Conservation (phyloP, 2,888 invertebrate genomes). For the Pilophorus perplexus region DNA sequence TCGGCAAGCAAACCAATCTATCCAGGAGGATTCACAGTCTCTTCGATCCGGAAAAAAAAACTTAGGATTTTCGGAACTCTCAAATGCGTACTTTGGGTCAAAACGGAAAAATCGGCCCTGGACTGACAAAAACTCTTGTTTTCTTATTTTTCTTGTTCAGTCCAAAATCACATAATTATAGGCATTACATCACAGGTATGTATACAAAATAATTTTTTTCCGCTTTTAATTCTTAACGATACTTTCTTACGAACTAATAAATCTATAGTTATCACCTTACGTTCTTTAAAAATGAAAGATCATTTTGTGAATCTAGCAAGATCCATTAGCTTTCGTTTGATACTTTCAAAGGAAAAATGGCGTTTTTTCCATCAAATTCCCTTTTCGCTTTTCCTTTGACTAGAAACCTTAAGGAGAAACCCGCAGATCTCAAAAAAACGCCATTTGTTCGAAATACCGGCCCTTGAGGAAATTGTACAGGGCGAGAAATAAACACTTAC, state of each 20-base stretch:
- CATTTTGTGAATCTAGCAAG: too few relatives aligned
- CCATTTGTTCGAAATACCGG: background rate
- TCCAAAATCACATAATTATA: slow-evolving; percentile 39
- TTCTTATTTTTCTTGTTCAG: slow-evolving; percentile 20
- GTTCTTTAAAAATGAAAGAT: slow-evolving; percentile 3
- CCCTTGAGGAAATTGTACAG: background rate
- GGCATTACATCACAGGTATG: slow-evolving; percentile 40
- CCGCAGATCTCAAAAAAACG: slow-evolving; percentile 9
- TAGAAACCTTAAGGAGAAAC: slow-evolving; percentile 29
- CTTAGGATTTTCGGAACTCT: background rate
- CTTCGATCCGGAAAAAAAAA: slow-evolving; percentile 10
- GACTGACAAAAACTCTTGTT: slow-evolving; percentile 29
- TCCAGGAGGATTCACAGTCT: slow-evolving; percentile 1
- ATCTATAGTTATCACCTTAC: slow-evolving; percentile 18
- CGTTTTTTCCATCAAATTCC: slow-evolving; percentile 11
- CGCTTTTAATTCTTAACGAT: slow-evolving; percentile 35
- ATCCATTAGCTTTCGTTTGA: too few relatives aligned
- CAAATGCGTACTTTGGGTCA: background rate
- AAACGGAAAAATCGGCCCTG: slow-evolving; percentile 31
- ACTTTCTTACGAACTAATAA: slow-evolving; percentile 31
- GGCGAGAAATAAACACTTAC: slow-evolving; percentile 13
- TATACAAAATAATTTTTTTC: slow-evolving; percentile 41
- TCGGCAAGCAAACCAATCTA: background rate
- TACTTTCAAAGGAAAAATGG: slow-evolving; percentile 19
- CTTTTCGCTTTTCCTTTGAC: slow-evolving; percentile 15